Percentiles rank a stretch among this genome's conserved stretches.
These are phyloP conservation scores for Dunckerocampus dactyliophorus DNA, from an alignment of 2,113 vertebrate genomes.

Conservation along the genomic window DNA sequence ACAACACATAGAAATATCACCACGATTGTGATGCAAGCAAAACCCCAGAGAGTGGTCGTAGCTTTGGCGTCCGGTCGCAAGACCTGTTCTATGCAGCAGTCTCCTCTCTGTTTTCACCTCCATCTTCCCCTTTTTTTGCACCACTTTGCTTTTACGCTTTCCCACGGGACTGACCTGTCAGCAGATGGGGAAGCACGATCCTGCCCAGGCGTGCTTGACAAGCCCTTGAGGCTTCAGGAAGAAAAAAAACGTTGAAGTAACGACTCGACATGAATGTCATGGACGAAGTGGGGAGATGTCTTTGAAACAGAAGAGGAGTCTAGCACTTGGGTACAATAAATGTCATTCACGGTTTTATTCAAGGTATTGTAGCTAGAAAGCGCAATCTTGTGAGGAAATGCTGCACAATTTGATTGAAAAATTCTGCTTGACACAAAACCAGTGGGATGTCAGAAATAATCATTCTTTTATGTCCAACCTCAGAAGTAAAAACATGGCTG, in stretches of 20 bases:
- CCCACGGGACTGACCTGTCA: slow-evolving; percentile 36
- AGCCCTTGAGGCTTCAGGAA: slow-evolving; percentile 32
- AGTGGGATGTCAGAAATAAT: not conserved
- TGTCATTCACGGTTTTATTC: not conserved
- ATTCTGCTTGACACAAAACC: not conserved
- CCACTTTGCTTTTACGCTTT: slow-evolving; percentile 16
- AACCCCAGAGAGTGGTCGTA: not conserved
- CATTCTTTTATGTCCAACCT: not conserved
- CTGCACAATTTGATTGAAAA: not conserved
- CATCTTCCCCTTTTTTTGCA: slow-evolving; percentile 20
- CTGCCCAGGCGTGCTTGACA: slow-evolving; percentile 35
- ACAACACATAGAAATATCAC: slow-evolving; percentile 24
- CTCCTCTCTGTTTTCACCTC: slow-evolving; percentile 21
- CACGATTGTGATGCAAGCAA: not conserved
- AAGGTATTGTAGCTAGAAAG: slow-evolving; percentile 1
- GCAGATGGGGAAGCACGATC: slow-evolving; percentile 18
- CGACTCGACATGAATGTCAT: slow-evolving; percentile 4
- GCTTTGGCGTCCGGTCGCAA: not conserved
- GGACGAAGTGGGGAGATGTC: slow-evolving; percentile 1
- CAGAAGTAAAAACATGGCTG: not conserved
- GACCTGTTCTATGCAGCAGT: not conserved
- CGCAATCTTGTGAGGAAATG: not conserved
- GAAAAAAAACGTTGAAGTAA: slow-evolving; percentile 12
- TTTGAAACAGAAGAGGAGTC: slow-evolving; percentile 4
- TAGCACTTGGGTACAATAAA: not conserved